A percentile compares a stretch with the other conserved stretches of the same genome.
phyloP scores from a whole-genome alignment of 2,113 vertebrate genomes.

The Pholis gunnellus region DNA sequence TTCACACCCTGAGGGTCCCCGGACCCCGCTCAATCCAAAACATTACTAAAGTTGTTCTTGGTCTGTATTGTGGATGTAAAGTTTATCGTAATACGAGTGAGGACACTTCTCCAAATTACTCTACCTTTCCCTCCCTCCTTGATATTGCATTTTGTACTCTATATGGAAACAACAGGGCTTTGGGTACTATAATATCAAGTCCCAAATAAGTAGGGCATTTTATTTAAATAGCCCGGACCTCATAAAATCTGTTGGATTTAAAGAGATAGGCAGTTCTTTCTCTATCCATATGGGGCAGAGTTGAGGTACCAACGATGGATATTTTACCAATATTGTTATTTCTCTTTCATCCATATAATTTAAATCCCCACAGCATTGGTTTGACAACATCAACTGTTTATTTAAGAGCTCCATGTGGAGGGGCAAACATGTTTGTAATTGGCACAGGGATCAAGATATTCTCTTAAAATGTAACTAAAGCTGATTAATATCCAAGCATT shows the following conservation, averaged over 20 bases:
- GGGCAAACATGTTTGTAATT: background rate
- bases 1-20: background rate
- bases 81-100: background rate
- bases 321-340: background rate
- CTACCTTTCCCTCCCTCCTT: background rate
- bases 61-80: background rate
- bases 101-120: background rate
- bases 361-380: background rate
- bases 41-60: too few relatives aligned
- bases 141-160: background rate
- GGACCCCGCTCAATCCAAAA: background rate
- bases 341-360: background rate
- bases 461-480: background rate
- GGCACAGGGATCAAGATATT: background rate
- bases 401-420: background rate
- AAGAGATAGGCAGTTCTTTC: background rate
- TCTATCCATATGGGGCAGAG: background rate
- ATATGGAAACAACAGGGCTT: conserved; percentile 7
- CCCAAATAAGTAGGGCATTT: background rate
- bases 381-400: background rate
- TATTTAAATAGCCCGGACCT: background rate
- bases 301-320: background rate
- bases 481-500: background rate
- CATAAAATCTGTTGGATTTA: background rate
- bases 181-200: background rate